Evolutionary conservation across 1,140 invertebrate species (phyloP), one percentile per base, ranked within the genome.

Genomic region (Globodera ellingtonae): DNA sequence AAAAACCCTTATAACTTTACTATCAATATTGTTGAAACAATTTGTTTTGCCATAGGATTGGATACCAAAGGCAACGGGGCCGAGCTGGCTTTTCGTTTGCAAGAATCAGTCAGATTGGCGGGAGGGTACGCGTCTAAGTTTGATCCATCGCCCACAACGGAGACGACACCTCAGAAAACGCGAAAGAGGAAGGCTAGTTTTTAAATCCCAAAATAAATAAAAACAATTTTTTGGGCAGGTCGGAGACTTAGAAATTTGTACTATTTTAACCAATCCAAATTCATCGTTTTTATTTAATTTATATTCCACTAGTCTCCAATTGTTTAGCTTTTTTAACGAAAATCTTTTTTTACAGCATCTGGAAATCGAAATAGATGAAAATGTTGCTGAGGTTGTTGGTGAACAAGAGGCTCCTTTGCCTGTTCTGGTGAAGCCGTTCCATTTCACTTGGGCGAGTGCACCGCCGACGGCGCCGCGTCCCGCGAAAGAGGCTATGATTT

Each of bases 81-180:
- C 4, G 67, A 70, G 5, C 35, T 70, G 21, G 67, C 24, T 35
- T 70, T 44, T 70, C 67, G 67, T 70, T 18, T 70, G 6, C 67
- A 70, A 70, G 67, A 70, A 47, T 35, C 10, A 10, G 35, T 70
- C 35, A 70, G 46, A 44, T 18, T 70, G 13, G 21, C 67, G 18
- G 56, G 56, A 18, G 56, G 56, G 18, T 47, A 15, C 13, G 67
- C 35, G 1, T 70, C 67, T 6, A 35, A 44, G 35, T 70, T 62
- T 15, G 67, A 70, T 70, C 67, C 67, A 70, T 70, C 67, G 67
- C 67, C 67, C 67, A 44, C 67, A 13, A 7, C 24, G 10, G 67
- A 47, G 35, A 24, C 67, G 35, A 70, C 67, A 44, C 35, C 7
- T 9, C 67, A 18, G 1, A 35, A 47, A 70, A 47, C 13, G 4